These are phyloP conservation scores for Coleophora flavipennella DNA, from an alignment of 2,888 invertebrate genomes.

Conservation along the genomic window DNA sequence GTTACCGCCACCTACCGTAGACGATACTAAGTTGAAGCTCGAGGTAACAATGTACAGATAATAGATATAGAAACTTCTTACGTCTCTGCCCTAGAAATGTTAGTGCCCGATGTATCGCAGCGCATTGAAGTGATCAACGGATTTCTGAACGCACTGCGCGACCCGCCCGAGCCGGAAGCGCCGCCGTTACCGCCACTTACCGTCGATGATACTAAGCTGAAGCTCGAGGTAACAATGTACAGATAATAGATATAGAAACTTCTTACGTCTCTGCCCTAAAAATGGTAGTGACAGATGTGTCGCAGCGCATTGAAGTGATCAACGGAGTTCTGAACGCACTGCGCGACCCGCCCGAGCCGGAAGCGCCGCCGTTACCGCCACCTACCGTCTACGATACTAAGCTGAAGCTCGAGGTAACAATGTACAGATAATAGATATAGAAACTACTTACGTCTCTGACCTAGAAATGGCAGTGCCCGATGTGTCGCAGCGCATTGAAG, in stretches of 20 bases:
- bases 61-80: background rate
- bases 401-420: background rate
- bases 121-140: constrained; percentile 42
- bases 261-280: too few species aligned
- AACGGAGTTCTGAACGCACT: background rate
- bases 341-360: background rate
- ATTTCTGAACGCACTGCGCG: background rate
- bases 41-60: constrained; percentile 28
- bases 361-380: background rate
- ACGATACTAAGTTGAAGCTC: constrained; percentile 46
- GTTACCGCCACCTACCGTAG: constrained; percentile 30
- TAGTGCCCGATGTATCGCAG: constrained; percentile 46
- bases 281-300: constrained; percentile 49
- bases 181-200: background rate
- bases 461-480: constrained; percentile 54
- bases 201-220: background rate
- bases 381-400: background rate
- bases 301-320: constrained; percentile 47
- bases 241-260: too few species aligned
- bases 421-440: too few species aligned
- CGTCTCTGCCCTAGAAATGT: constrained; percentile 40
- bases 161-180: background rate
- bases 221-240: background rate
- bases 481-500: constrained; percentile 54
- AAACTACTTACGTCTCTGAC: too few species aligned